Percentiles rank a stretch among this genome's conserved stretches.
Evolutionary conservation across 2,888 invertebrate genomes (phyloP).

Genomic region (Drosophila peninsularis): DNA sequence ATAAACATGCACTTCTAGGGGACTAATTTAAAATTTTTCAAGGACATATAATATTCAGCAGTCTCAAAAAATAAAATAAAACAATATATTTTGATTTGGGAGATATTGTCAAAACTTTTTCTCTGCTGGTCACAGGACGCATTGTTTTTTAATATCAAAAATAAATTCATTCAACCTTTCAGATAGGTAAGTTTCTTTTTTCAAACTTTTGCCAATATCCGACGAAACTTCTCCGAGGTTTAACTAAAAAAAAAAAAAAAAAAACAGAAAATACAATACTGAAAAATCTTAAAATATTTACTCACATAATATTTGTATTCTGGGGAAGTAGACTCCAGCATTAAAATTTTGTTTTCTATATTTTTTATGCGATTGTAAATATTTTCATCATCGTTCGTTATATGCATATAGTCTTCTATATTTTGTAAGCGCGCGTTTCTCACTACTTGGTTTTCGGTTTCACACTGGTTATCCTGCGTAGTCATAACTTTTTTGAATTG

Average conservation of each 20-base stretch:
- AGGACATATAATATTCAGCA: too few relatives aligned
- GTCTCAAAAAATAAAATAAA: neutral
- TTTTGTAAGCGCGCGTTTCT: slow-evolving; percentile 46
- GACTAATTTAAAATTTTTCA: too few relatives aligned
- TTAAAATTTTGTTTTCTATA: slow-evolving; percentile 90
- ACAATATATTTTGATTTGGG: neutral
- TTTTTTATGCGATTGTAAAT: slow-evolving; percentile 89
- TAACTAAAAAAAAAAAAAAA: slow-evolving; percentile 21
- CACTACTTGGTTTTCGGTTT: slow-evolving; percentile 77
- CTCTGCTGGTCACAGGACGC: neutral
- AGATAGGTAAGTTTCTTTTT: slow-evolving; percentile 29
- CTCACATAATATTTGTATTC: slow-evolving; percentile 90
- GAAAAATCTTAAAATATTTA: neutral
- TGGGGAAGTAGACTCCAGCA: slow-evolving; percentile 91
- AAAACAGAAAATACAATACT: too few relatives aligned
- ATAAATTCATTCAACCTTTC: slow-evolving; percentile 33
- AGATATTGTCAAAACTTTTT: neutral
- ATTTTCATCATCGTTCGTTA: slow-evolving; percentile 83
- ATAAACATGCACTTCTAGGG: too few relatives aligned
- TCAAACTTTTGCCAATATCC: neutral
- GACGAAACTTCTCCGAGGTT: slow-evolving; percentile 18
- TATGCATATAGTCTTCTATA: slow-evolving; percentile 61
- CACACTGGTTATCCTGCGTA: slow-evolving; percentile 9
- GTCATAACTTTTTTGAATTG: slow-evolving; percentile 85
- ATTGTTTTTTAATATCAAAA: slow-evolving; percentile 33